A percentile compares a stretch with the other conserved stretches of the same genome.
Conservation (phyloP, 1,140 invertebrate species). For the Vollenhovia emeryi region DNA sequence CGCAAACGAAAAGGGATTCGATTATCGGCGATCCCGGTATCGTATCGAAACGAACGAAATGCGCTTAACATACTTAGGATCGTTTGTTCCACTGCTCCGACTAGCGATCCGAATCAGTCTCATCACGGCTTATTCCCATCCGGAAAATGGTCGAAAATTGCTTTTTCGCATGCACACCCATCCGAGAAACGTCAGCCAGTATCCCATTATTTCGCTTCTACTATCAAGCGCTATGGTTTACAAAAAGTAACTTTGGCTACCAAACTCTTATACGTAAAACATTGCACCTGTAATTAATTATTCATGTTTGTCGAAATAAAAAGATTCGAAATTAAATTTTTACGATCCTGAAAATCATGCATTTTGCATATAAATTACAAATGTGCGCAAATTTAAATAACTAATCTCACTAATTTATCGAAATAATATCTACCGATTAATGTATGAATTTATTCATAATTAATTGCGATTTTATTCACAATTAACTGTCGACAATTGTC, state of each 20-base stretch:
- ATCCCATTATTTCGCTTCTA: constrained; percentile 2
- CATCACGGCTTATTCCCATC: constrained; percentile 61
- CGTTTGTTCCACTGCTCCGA: constrained; percentile 61
- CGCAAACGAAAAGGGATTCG: constrained; percentile 59
- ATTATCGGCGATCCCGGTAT: constrained; percentile 45
- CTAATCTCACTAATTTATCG: background rate
- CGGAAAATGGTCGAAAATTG: constrained; percentile 62
- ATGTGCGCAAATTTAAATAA: background rate
- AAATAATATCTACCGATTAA: background rate
- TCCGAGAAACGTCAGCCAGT: background rate
- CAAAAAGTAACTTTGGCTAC: background rate
- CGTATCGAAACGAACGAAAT: constrained; percentile 58
- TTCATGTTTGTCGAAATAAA: background rate
- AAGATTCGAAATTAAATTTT: background rate
- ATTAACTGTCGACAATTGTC: background rate
- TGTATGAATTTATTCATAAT: constrained; percentile 18
- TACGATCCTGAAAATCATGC: background rate
- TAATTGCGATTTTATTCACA: constrained; percentile 19
- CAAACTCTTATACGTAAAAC: too few relatives aligned
- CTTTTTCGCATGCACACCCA: constrained; percentile 55
- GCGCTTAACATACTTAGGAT: constrained; percentile 68
- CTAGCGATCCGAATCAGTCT: constrained; percentile 63
- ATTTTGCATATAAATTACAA: background rate
- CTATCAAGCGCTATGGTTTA: background rate
- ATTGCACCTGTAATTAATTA: constrained; percentile 1